Evolutionary conservation across 1,140 invertebrate genomes (phyloP).

Genomic region (Charaxes varanes): DNA sequence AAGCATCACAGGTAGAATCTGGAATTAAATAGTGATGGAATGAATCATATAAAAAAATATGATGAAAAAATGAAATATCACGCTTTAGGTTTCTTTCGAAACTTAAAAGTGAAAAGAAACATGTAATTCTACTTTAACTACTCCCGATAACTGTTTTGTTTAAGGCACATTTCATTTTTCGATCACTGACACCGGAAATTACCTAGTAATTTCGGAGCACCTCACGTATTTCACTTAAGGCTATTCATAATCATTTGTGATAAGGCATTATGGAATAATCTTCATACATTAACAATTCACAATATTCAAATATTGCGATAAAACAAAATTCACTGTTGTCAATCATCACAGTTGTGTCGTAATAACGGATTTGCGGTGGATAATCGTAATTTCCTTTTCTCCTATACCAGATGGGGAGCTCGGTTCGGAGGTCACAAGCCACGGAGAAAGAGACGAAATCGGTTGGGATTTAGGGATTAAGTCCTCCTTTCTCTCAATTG

Average conservation of each 20-base stretch:
- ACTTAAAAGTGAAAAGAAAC: slow-evolving; percentile 54
- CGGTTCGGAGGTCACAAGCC: slow-evolving; percentile 84
- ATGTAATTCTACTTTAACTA: slow-evolving; percentile 6
- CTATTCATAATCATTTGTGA: too few species aligned
- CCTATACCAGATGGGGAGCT: slow-evolving; percentile 78
- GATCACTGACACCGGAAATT: slow-evolving; percentile 22
- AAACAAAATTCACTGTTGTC: too few species aligned
- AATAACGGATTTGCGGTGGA: slow-evolving; percentile 85
- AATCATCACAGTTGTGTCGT: slow-evolving; percentile 85
- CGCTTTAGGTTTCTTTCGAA: slow-evolving; percentile 57
- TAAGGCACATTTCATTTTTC: slow-evolving; percentile 17
- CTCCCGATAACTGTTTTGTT: slow-evolving; percentile 6
- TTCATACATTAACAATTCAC: too few species aligned
- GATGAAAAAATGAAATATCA: slow-evolving; percentile 28
- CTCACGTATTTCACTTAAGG: too few species aligned
- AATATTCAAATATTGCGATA: too few species aligned
- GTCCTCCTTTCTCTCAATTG: slow-evolving; percentile 44
- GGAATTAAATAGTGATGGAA: neutral
- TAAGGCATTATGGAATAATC: too few species aligned
- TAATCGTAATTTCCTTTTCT: slow-evolving; percentile 80
- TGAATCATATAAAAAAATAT: neutral
- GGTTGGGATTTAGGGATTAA: slow-evolving; percentile 55
- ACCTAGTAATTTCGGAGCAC: slow-evolving; percentile 24
- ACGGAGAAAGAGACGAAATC: slow-evolving; percentile 79
- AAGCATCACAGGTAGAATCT: too few species aligned